Evolutionary conservation across 2,888 invertebrate genomes (phyloP), one percentile per base, ranked within the genome.

Genomic region (Sturmia bella): DNA sequence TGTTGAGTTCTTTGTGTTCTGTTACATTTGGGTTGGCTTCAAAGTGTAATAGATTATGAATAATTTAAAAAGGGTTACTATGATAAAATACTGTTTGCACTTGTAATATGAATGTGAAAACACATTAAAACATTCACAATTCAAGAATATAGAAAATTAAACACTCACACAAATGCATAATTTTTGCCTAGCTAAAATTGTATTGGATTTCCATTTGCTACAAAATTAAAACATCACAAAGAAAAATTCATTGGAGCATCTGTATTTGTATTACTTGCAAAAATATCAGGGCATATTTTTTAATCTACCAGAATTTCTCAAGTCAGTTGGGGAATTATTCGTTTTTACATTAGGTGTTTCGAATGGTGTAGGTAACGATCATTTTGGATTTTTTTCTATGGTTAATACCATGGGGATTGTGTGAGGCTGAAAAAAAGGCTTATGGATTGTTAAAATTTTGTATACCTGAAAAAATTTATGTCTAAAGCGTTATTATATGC

Each of bases 41-140:
- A 73, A 73, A 59, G 78, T 73, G 66, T 79, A 66, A 79, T 68
- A 79, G 72, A 79, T 79, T 79, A 79, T 79, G 78, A 78, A 78
- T 78, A 78, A 78, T 78, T 66, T 78, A 78, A 52, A 76, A 72
- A 57, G 64, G 57, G 78, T 72, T 72, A 78, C 50, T 68, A 68
- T 59, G 11, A 52, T 68, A 68, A 68, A 52, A 66, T 66, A 72
- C 32, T 43, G 12, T 66, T 66, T 73, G 66, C 72, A 79, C 72
- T 79, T 79, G 72, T 68, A 59, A 66, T 73, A 73, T 73, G 59
- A 73, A 79, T 73, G 61, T 66, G 32, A 61, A 73, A 76, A 63
- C 54, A 24, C 43, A 76, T 68, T 61, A 56, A 69, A 37, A 54
- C 21, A 54, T 48, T 19, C 41, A 27, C n/a, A n/a, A n/a, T 9